Evolutionary conservation across 2,888 invertebrate species (phyloP), one percentile per base, ranked within the genome.

Genomic region (Trisateles emortualis): DNA sequence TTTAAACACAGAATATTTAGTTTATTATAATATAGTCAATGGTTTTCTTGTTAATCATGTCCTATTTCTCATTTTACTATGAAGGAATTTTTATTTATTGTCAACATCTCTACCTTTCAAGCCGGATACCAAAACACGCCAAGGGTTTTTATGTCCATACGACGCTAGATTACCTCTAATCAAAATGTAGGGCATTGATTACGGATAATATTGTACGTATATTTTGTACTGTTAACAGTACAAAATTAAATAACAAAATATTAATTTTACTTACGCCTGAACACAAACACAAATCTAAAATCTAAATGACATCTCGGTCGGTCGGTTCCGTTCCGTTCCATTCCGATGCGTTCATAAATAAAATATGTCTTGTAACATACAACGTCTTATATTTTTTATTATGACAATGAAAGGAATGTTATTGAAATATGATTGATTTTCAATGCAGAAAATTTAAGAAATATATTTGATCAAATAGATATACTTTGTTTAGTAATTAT

Each of bases 101-200:
- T 71, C 61, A 76, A 76, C 68, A 71, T 72, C 64, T 95, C 65
- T 95, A 96, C 96, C 96, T 95, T 97, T 97, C 78, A 97, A 93
- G 86, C 97, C 97, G 78, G 97, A 96, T 74, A 97, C 97, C 83
- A 96, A 94, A 74, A 97, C 97, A 87, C 96, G 95, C 96, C 97
- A 97, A 87, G 97, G 97, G 93, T 96, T 96, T 92, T 95, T 95
- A 92, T 96, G 96, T 92, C 96, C 96, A 89, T 97, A 97, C 43
- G 97, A 96, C 87, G 96, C 96, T 83, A 97, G 94, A 94, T 97
- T 97, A 91, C 97, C 97, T 88, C 97, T 95, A 81, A 97, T 96
- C 93, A 97, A 94, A 94, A 97, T 96, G 95, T 97, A 97, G 93
- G 97, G 97, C 97, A 97, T 97, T 92, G 92, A 92, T 88, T 86